phyloP scores from a whole-genome alignment of 2,888 invertebrate species.

The Hipparchia semele region DNA sequence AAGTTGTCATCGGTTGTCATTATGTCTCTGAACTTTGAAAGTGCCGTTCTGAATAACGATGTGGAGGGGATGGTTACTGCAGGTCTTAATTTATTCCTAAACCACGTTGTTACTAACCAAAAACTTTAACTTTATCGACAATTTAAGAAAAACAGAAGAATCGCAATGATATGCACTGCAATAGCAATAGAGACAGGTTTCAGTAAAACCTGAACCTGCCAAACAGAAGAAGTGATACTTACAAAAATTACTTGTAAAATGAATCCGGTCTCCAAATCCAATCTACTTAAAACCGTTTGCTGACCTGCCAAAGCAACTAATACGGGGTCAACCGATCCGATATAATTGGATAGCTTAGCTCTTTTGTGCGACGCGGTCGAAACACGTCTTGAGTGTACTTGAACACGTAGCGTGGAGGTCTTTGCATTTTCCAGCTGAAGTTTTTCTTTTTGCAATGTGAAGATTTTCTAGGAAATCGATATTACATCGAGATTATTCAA shows the following conservation, averaged over 20 bases:
- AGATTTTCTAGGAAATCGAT: neutral
- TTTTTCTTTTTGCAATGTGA: slow-evolving; percentile 6
- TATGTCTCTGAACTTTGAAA: too few relatives aligned
- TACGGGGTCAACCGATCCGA: slow-evolving; percentile 39
- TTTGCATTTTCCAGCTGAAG: slow-evolving; percentile 22
- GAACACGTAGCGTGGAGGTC: slow-evolving; percentile 26
- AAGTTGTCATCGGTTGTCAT: too few relatives aligned
- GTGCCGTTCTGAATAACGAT: too few relatives aligned
- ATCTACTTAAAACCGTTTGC: slow-evolving; percentile 37
- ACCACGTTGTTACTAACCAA: too few relatives aligned
- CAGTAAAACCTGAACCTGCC: neutral
- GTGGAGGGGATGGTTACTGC: too few relatives aligned
- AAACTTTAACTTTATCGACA: too few relatives aligned
- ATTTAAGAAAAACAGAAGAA: neutral
- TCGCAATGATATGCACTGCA: neutral
- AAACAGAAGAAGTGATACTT: slow-evolving; percentile 15
- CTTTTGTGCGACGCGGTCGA: slow-evolving; percentile 39
- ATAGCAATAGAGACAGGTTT: neutral
- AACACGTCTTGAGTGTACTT: slow-evolving; percentile 26
- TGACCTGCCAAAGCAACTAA: slow-evolving; percentile 39
- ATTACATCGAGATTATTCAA: neutral
- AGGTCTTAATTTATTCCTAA: too few relatives aligned
- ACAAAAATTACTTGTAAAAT: slow-evolving; percentile 22
- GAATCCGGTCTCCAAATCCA: slow-evolving; percentile 27
- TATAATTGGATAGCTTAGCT: slow-evolving; percentile 43